phyloP scores from a whole-genome alignment of 2,888 invertebrate genomes.

The Athripsodes cinereus region DNA sequence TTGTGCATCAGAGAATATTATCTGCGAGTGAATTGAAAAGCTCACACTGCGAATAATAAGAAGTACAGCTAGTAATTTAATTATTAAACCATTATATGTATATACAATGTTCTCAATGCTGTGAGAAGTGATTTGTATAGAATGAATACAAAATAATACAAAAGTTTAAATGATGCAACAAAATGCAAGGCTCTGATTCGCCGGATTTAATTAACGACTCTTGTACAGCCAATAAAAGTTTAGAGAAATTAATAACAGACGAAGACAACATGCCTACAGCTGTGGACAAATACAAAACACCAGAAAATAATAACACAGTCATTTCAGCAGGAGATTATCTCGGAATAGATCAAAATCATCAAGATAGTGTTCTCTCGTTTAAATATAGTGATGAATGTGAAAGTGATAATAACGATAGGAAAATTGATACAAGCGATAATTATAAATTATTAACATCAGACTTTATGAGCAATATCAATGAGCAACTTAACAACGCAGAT shows the following conservation, averaged over 20 bases:
- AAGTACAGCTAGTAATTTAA: no score
- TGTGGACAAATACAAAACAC: slow-evolving; percentile 19
- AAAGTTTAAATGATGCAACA: slow-evolving; percentile 7
- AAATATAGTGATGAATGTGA: slow-evolving; percentile 13
- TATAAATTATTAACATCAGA: slow-evolving; percentile 17
- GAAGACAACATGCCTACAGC: slow-evolving; percentile 22
- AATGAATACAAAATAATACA: no score
- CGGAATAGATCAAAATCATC: background rate
- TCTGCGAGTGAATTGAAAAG: no score
- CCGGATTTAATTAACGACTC: background rate
- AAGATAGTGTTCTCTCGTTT: slow-evolving; percentile 2
- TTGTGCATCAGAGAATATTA: no score
- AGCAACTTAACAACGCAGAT: slow-evolving; percentile 6
- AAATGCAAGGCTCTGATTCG: slow-evolving; percentile 26
- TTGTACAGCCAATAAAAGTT: no score
- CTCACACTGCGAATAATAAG: no score
- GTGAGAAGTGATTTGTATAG: no score
- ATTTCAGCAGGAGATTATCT: slow-evolving; percentile 13
- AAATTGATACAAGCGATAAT: background rate
- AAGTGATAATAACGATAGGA: slow-evolving; percentile 6
- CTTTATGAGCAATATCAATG: slow-evolving; percentile 9
- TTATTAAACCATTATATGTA: no score
- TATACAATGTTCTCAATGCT: no score
- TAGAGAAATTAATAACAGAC: slow-evolving; percentile 1
- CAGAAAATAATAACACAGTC: slow-evolving; percentile 26